These are phyloP conservation scores for Antheraea assamensis DNA, from an alignment of 2,888 invertebrate species.

Conservation along the genomic window DNA sequence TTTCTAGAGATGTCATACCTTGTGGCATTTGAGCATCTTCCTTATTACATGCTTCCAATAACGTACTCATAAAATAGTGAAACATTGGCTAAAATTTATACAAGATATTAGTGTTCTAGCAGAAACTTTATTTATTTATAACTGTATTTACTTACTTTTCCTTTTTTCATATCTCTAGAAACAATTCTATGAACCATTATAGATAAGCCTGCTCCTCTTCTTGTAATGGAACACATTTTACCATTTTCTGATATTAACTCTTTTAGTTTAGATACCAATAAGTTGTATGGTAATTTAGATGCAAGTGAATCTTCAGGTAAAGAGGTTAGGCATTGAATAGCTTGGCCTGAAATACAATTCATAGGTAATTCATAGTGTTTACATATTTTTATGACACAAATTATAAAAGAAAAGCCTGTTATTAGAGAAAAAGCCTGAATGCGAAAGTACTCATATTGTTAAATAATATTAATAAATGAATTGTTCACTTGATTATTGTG, in stretches of 20 bases:
- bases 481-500: too few relatives aligned
- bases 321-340: slow-evolving; percentile 74
- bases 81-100: slow-evolving; percentile 76
- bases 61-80: slow-evolving; percentile 77
- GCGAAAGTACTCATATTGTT: too few relatives aligned
- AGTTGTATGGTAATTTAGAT: slow-evolving; percentile 63
- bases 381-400: neutral
- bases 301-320: slow-evolving; percentile 48
- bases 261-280: slow-evolving; percentile 66
- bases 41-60: slow-evolving; percentile 64
- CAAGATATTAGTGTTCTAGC: slow-evolving; percentile 5
- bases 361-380: slow-evolving; percentile 8
- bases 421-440: too few relatives aligned
- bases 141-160: slow-evolving; percentile 59
- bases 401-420: too few relatives aligned
- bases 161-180: slow-evolving; percentile 83
- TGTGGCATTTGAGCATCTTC: slow-evolving; percentile 42
- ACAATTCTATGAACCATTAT: slow-evolving; percentile 89
- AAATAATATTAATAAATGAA: too few relatives aligned
- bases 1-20: slow-evolving; percentile 42
- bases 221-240: slow-evolving; percentile 83
- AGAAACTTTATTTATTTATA: neutral
- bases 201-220: slow-evolving; percentile 90
- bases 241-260: slow-evolving; percentile 68
- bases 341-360: slow-evolving; percentile 58